Evolutionary conservation across 2,888 invertebrate species (phyloP), one percentile per base, ranked within the genome.

Genomic region (Clusia tigrina): DNA sequence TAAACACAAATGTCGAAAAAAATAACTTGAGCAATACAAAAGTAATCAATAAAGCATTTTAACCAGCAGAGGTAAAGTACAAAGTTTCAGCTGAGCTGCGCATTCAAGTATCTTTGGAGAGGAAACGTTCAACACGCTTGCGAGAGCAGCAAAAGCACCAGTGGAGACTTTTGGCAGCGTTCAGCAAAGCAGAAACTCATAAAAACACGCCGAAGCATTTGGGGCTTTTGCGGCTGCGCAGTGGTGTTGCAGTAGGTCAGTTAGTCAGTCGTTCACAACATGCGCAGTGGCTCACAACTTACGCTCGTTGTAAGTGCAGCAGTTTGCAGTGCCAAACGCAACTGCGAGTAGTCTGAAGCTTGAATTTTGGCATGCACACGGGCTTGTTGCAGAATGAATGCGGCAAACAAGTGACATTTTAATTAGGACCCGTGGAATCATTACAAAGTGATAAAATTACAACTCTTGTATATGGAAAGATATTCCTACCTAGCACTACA

Each of bases 181-280:
- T 32, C 48, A 26, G 10, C 12, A 48, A 51, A 48, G 17, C 58
- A 58, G 48, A 42, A 46, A 57, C n/a, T 42, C n/a, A n/a, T n/a
- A n/a, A n/a, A n/a, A n/a, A n/a, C n/a, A n/a, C n/a, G n/a, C n/a
- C 42, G 42, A 15, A 17, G 6, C 15, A 42, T 9, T 2, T 42
- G 42, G 42, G 15, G 42, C 42, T 42, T n/a, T n/a, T n/a, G n/a
- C n/a, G n/a, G n/a, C 42, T 15, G 6, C 42, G 42, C 42, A 62
- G 32, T 55, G 53, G 53, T 62, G 62, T 69, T 69, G 66, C 65
- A 65, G 66, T 66, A 67, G 69, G 69, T 69, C 69, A 69, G 69
- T 65, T 60, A 32, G 32, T 32, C 6, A 32, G 32, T 6, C 32
- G 32, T 32, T 9, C 12, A 12, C 32, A 32, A 12, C 32, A 32